A percentile compares a stretch with the other conserved stretches of the same genome.
These are phyloP conservation scores for Homarus gammarus DNA, from an alignment of 2,888 invertebrate genomes.

Conservation along the genomic window DNA sequence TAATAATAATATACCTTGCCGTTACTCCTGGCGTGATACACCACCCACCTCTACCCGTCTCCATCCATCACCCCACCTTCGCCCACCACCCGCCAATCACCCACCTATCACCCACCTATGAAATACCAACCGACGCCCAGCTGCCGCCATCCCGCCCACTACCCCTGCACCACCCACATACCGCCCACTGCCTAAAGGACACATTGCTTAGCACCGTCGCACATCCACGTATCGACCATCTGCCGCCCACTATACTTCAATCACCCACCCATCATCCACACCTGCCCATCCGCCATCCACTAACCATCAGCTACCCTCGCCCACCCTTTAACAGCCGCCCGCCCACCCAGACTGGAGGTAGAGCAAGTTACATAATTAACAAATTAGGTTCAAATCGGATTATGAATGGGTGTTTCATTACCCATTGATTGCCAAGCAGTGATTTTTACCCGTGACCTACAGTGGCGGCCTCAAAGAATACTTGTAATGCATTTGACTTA, in stretches of 20 bases:
- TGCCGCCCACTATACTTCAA: no score
- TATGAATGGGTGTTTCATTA: slow-evolving; percentile 59
- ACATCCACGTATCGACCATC: no score
- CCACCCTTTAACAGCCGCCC: background rate
- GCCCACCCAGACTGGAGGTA: background rate
- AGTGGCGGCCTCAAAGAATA: slow-evolving; percentile 43
- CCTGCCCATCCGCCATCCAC: background rate
- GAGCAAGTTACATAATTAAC: slow-evolving; percentile 52
- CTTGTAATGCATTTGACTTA: slow-evolving; percentile 48
- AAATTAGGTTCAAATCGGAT: slow-evolving; percentile 59
- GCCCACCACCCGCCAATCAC: background rate
- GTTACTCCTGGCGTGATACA: no score
- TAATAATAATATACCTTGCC: no score
- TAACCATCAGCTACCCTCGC: background rate
- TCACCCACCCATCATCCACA: background rate
- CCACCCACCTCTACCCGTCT: no score
- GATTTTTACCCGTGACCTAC: slow-evolving; percentile 35
- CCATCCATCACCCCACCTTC: background rate
- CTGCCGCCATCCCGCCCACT: background rate
- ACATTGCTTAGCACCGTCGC: no score
- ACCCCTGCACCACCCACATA: background rate
- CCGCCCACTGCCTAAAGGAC: no score
- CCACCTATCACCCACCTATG: background rate
- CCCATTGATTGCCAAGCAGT: slow-evolving; percentile 56
- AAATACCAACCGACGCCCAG: background rate